These are phyloP conservation scores for Malacosoma neustria DNA, from an alignment of 2,888 invertebrate genomes.

Conservation along the genomic window DNA sequence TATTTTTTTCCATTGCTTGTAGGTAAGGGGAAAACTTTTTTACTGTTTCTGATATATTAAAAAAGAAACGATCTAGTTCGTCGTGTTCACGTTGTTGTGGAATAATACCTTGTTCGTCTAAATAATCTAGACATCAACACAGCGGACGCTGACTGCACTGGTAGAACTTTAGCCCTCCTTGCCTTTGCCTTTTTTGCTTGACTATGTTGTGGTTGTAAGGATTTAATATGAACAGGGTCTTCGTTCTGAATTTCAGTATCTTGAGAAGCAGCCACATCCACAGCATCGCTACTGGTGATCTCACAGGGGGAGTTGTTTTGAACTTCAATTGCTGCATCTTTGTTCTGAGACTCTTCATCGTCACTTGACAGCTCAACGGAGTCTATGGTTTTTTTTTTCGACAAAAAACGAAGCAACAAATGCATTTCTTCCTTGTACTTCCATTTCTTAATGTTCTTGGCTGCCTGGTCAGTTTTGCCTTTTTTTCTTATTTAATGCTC, in stretches of 20 bases:
- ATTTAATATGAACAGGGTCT: too few relatives aligned
- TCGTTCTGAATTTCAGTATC: background rate
- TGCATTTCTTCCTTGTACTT: slow-evolving; percentile 13
- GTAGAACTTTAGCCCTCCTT: too few relatives aligned
- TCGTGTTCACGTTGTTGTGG: too few relatives aligned
- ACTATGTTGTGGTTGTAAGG: too few relatives aligned
- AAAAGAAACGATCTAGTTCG: slow-evolving; percentile 7
- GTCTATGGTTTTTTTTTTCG: slow-evolving; percentile 4
- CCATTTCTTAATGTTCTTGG: slow-evolving; percentile 15
- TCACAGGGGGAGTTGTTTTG: too few relatives aligned
- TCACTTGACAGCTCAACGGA: too few relatives aligned
- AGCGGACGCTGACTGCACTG: background rate
- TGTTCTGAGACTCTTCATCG: too few relatives aligned
- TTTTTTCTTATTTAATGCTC: slow-evolving; percentile 16
- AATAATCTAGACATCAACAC: too few relatives aligned
- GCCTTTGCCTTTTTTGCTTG: too few relatives aligned
- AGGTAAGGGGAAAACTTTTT: slow-evolving; percentile 6
- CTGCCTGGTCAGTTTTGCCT: slow-evolving; percentile 11
- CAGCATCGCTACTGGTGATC: too few relatives aligned
- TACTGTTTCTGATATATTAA: slow-evolving; percentile 6
- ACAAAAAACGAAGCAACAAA: slow-evolving; percentile 8
- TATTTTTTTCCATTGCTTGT: slow-evolving; percentile 5
- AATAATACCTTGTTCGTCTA: too few relatives aligned
- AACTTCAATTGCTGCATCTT: background rate
- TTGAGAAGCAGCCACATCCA: too few relatives aligned